A percentile compares a stretch with the other conserved stretches of the same genome.
phyloP scores from a whole-genome alignment of 2,113 vertebrate species.

The Dryoscopus gambensis region DNA sequence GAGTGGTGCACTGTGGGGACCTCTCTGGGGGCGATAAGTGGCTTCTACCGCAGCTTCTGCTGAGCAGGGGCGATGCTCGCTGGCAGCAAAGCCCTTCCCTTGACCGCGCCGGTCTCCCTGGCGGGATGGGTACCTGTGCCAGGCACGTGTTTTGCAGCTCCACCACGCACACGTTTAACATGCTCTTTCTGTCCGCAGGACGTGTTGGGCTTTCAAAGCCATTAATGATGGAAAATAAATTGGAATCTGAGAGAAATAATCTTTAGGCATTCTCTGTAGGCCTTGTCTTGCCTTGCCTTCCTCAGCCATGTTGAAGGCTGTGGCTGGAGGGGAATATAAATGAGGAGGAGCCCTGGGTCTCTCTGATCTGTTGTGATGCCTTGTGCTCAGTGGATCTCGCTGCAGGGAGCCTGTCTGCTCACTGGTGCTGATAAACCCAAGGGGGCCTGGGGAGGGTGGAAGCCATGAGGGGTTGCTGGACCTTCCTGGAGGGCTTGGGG shows the following conservation, averaged over 20 bases:
- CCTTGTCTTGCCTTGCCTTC: constrained; percentile 48
- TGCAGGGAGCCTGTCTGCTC: background rate
- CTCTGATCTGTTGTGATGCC: constrained; percentile 4
- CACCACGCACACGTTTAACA: background rate
- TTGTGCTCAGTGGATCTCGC: background rate
- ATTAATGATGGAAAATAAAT: constrained; percentile 78
- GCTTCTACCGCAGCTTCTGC: background rate
- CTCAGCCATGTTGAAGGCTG: constrained; percentile 61
- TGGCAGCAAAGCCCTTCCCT: background rate
- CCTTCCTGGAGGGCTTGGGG: background rate
- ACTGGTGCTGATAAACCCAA: background rate
- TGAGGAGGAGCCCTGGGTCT: background rate
- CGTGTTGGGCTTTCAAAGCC: constrained; percentile 62
- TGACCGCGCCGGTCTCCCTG: background rate
- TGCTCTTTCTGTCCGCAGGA: constrained; percentile 40
- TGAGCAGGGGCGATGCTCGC: background rate
- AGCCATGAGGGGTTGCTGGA: background rate
- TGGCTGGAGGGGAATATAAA: constrained; percentile 67
- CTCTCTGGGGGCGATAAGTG: background rate
- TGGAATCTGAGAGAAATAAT: constrained; percentile 70
- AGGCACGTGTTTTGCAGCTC: background rate
- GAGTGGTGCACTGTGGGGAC: fast-evolving
- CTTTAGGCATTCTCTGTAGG: constrained; percentile 62
- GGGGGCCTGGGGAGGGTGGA: background rate
- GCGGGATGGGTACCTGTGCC: background rate